Base-by-base conservation (phyloP, 2,797 vertebrate species). In the Buphagus erythrorhynchus region DNA sequence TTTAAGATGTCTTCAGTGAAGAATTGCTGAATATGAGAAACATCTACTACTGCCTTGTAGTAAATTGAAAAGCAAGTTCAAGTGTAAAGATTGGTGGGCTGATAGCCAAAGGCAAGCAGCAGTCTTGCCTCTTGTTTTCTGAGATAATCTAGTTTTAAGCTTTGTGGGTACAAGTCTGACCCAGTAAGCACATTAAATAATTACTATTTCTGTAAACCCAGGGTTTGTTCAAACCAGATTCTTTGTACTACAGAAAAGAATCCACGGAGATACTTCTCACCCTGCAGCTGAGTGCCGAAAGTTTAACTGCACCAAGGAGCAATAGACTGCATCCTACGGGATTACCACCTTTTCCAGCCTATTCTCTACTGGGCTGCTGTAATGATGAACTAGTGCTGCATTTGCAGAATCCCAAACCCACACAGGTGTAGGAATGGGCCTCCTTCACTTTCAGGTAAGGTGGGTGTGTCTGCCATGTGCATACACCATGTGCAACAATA, bases 31-130 rank as follows among this genome's bases (percentile, higher is more conserved):
- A 84, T 77, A 48, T 48, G 67, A 74, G 51, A 87, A 81, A 76
- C 11, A 45, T 29, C 73, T 72, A 57, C 49, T 77, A 51, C 29
- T 79, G 74, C 33, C 52, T 61, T 68, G 66, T 22, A 81, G 75
- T 78, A 92, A 93, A 94, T 11, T 66, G 82, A 84, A 97, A 96
- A 95, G 68, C 68, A 87, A 93, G 72, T 63, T 95, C 85, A 94
- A 94, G 48, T 88, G 74, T 94, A 63, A 95, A 92, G 79, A 76
- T 35, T 29, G 54, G 55, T 18, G 36, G 76, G 80, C 51, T 42
- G 62, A 90, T 38, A 52, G 71, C 86, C 81, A 38, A 63, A 85
- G 77, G 74, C 86, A 76, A 94, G 55, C 71, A 93, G 65, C 62
- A 57, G 31, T 76, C 54, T 83, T 21, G 5, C 16, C 42, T 14